A percentile compares a stretch with the other conserved stretches of the same genome.
Conservation (phyloP, 2,888 invertebrate genomes). For the Dyspetes luteomarginatus region DNA sequence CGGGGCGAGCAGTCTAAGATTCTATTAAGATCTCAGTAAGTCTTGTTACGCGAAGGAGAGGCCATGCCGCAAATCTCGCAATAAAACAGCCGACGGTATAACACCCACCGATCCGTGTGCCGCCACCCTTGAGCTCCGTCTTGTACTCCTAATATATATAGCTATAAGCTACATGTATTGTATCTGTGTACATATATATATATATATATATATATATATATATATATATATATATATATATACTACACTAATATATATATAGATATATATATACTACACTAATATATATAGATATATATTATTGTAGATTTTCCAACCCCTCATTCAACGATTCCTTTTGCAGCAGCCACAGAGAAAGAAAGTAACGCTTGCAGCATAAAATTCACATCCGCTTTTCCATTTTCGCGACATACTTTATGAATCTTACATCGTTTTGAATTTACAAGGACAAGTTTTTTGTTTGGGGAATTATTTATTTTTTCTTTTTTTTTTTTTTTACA, state of each 20-base stretch:
- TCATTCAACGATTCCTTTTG: conserved; percentile 47
- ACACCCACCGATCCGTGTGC: conserved; percentile 70
- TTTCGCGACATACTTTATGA: not conserved
- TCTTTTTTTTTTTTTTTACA: too few species aligned
- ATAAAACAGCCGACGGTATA: conserved; percentile 82
- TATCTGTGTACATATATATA: conserved; percentile 12
- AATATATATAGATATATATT: not conserved
- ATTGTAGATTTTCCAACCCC: conserved; percentile 42
- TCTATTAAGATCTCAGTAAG: conserved; percentile 83
- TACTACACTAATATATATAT: conserved; percentile 19
- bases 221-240: conserved; percentile 5
- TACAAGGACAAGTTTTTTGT: too few species aligned
- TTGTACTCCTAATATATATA: too few species aligned
- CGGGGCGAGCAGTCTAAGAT: conserved; percentile 78
- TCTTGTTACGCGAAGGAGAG: conserved; percentile 81
- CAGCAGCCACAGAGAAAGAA: not conserved
- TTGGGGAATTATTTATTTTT: too few species aligned
- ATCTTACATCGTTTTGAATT: not conserved
- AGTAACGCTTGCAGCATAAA: conserved; percentile 9
- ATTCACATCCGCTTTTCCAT: conserved; percentile 29
- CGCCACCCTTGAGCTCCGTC: conserved; percentile 56
- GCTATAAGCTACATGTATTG: too few species aligned
- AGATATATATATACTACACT: not conserved
- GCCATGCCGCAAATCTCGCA: conserved; percentile 83
- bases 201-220: conserved; percentile 5